Conservation (phyloP, 2,888 invertebrate species). For the Chaitophorus viminalis region DNA sequence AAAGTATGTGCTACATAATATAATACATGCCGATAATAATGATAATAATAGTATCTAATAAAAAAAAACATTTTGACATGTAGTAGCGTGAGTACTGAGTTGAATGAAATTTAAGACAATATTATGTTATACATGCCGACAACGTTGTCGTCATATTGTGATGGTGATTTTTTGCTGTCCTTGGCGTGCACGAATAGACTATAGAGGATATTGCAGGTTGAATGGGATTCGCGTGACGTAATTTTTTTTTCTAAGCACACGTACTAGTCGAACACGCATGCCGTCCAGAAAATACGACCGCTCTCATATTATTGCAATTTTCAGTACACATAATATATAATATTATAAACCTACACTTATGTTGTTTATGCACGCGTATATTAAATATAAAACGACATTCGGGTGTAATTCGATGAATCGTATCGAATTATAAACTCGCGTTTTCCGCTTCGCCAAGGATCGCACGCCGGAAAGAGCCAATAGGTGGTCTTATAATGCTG, state of each 20-base stretch:
- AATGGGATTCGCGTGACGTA: slow-evolving; percentile 35
- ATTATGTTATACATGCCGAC: background rate
- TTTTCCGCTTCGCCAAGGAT: background rate
- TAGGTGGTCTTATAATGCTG: background rate
- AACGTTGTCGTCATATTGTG: background rate
- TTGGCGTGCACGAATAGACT: background rate
- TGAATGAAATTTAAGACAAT: too few relatives aligned
- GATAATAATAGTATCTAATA: too few relatives aligned
- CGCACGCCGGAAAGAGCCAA: background rate
- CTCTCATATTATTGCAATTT: background rate
- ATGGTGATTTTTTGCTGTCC: background rate
- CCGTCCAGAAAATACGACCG: background rate
- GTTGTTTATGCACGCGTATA: background rate
- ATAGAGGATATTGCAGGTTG: background rate
- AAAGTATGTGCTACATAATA: too few relatives aligned
- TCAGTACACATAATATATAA: background rate
- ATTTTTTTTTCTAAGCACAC: background rate
- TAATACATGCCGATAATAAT: too few relatives aligned
- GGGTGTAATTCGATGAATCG: background rate
- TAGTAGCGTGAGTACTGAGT: too few relatives aligned
- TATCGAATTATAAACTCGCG: background rate
- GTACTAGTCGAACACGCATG: background rate
- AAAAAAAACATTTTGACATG: too few relatives aligned
- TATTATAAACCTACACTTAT: background rate
- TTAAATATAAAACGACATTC: background rate